These are phyloP conservation scores for Dinothrombium tinctorium DNA, from an alignment of 1,140 invertebrate species.

Conservation along the genomic window DNA sequence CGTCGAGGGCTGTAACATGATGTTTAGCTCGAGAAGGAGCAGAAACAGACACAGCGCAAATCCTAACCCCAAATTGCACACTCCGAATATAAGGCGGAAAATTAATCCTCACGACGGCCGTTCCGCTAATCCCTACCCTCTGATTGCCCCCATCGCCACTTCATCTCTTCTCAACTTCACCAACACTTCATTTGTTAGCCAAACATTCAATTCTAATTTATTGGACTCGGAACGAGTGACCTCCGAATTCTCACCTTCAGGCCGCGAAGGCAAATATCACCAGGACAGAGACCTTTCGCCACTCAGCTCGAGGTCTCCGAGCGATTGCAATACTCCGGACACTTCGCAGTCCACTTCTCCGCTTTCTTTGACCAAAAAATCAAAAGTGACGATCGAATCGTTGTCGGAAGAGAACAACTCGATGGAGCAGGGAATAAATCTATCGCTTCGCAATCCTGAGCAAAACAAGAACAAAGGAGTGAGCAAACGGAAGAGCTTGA, in stretches of 20 bases:
- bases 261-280: no score
- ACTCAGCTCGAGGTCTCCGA: not conserved
- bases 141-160: not conserved
- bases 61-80: slow-evolving; percentile 94
- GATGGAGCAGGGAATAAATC: not conserved
- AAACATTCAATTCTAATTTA: not conserved
- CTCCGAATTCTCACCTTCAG: no score
- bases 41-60: slow-evolving; percentile 91
- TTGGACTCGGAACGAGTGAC: slow-evolving; percentile 1
- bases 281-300: no score
- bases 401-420: not conserved
- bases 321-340: not conserved
- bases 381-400: not conserved
- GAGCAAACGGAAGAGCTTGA: slow-evolving; percentile 68
- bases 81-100: slow-evolving; percentile 66
- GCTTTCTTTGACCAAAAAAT: not conserved
- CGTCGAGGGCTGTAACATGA: slow-evolving; percentile 94
- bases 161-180: not conserved
- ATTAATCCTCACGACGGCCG: slow-evolving; percentile 77
- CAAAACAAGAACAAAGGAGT: no score
- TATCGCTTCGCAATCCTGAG: not conserved
- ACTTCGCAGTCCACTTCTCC: not conserved
- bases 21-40: slow-evolving; percentile 88
- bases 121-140: slow-evolving; percentile 38
- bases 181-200: not conserved